Base-by-base conservation (phyloP, 2,888 invertebrate genomes). In the Xylota sylvarum region DNA sequence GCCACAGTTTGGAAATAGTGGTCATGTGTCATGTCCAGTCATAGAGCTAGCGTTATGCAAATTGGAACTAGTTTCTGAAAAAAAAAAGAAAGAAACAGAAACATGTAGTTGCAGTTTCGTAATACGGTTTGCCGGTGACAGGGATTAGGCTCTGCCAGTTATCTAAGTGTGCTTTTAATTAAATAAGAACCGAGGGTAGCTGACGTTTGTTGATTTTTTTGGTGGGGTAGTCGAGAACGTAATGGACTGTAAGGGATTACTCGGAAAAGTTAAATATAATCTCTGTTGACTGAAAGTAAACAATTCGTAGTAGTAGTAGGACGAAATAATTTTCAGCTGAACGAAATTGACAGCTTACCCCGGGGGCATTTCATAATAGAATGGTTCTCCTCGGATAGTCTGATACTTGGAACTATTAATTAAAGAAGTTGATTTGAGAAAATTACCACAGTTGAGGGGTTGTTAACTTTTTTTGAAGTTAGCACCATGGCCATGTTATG, bases 1-100 rank as follows among this genome's bases (percentile, higher is more conserved):
- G 4, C 35, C 5, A 23, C 50, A n/a, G 10, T 56, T 5, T 17
- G 7, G 3, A 60, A 32, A 60, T 1, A 35, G 35, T 30, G 40
- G 78, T 78, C 52, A 72, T 78, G 60, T 83, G 65, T 55, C 82
- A 83, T 78, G 78, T 78, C 72, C 67, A 81, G 73, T 23, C 52
- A 50, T 65, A 17, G 35, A 62, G 50, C 12, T 4, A 73, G 35
- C 52, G 60, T 84, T 79, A 79, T 84, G 83, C 67, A 84, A 79
- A 79, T 73, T 60, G 43, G 46, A n/a, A 60, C 43, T 67, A 35
- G 30, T 46, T 0, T 19, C 65, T n/a, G 46, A 14, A 67, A 58
- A 58, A 52, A 23, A 50, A 40, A 52, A 65, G 40, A 46, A 19
- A 65, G 35, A 46, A 9, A 74, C 32, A 23, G 6, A 43, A 46